Base-by-base conservation (phyloP, 2,888 invertebrate species). In the Eilema sororculum region DNA sequence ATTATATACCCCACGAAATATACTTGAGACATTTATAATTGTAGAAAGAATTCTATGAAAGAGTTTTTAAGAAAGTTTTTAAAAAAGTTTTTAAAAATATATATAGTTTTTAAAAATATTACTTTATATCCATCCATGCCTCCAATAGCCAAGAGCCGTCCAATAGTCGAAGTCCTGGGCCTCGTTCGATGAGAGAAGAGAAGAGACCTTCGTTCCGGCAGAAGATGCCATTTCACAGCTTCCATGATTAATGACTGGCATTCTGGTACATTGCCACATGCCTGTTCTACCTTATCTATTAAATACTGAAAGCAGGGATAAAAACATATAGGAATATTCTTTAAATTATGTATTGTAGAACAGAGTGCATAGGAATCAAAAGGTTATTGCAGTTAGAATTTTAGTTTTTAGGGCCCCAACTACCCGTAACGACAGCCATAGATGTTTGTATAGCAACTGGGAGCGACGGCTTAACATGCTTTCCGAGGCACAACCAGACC, bases 41-140 rank as follows among this genome's bases (percentile, higher is more conserved):
- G n/a, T n/a, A n/a, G n/a, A n/a, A n/a, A n/a, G n/a, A n/a, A n/a
- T n/a, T n/a, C n/a, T n/a, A n/a, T n/a, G n/a, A n/a, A n/a, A n/a
- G n/a, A n/a, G n/a, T n/a, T n/a, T n/a, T n/a, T n/a, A n/a, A n/a
- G n/a, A n/a, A n/a, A n/a, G n/a, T n/a, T n/a, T n/a, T n/a, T n/a
- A n/a, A n/a, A n/a, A n/a, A n/a, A n/a, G n/a, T n/a, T n/a, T n/a
- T n/a, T n/a, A n/a, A n/a, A n/a, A n/a, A n/a, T n/a, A n/a, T n/a
- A n/a, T n/a, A n/a, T n/a, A n/a, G n/a, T n/a, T 25, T 9, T 25
- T 24, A 37, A 62, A 37, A 46, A 9, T 8, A n/a, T 61, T 62
- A 94, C 97, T 96, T 98, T 98, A 86, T 97, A 98, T 67, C 97
- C 97, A 93, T 99, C 99, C 97, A 98, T 98, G 74, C 99, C 99